These are phyloP conservation scores for Drosophila kanapiae DNA, from an alignment of 1,140 invertebrate genomes.

Conservation along the genomic window DNA sequence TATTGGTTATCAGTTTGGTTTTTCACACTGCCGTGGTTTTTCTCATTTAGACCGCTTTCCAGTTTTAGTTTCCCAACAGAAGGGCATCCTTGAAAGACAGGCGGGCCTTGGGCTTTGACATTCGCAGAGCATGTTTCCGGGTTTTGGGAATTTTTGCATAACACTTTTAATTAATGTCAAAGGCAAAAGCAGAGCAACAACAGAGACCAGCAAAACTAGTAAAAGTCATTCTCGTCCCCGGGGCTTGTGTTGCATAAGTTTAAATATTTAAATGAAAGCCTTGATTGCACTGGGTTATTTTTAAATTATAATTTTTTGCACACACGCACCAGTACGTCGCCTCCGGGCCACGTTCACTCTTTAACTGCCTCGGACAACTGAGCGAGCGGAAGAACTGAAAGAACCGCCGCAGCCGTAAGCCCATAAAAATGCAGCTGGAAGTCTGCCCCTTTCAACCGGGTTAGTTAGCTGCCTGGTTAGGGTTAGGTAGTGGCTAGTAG, in stretches of 20 bases:
- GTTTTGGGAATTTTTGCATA: conserved; percentile 61
- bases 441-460: conserved; percentile 4
- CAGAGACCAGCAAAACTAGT: conserved; percentile 5
- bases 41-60: background rate
- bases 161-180: conserved; percentile 81
- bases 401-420: conserved; percentile 51
- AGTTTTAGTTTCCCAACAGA: background rate
- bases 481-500: conserved; percentile 31
- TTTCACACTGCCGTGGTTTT: background rate
- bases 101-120: conserved; percentile 32
- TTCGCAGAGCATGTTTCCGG: conserved; percentile 44
- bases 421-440: conserved; percentile 77
- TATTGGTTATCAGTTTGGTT: conserved; percentile 1
- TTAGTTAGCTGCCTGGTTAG: conserved; percentile 20
- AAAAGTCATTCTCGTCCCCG: conserved; percentile 15
- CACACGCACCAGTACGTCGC: conserved; percentile 31
- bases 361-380: conserved; percentile 55
- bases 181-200: conserved; percentile 18
- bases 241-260: conserved; percentile 57
- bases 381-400: conserved; percentile 17
- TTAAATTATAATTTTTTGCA: conserved; percentile 38
- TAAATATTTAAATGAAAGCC: conserved; percentile 33
- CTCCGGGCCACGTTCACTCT: conserved; percentile 49
- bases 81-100: conserved; percentile 14
- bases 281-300: conserved; percentile 21